Evolutionary conservation across 2,113 vertebrate genomes (phyloP).

Genomic region (Xyliphius kryptos): DNA sequence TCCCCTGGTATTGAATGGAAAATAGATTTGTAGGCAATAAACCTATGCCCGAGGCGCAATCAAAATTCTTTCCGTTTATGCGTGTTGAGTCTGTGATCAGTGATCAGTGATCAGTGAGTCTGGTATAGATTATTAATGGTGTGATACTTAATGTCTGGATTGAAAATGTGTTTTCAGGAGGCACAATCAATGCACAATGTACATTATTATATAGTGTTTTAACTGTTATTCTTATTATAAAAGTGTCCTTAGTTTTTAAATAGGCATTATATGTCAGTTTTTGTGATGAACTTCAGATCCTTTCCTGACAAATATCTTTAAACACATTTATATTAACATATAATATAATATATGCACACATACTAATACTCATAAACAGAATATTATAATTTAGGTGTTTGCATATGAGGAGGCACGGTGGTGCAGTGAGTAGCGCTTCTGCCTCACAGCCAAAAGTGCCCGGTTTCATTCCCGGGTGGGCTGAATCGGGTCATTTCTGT

Average conservation of each 20-base stretch:
- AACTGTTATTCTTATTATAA: neutral
- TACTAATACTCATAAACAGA: neutral
- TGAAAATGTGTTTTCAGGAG: neutral
- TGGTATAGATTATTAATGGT: neutral
- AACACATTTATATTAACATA: neutral
- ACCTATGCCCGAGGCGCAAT: constrained; percentile 2
- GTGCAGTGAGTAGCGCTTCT: too few relatives aligned
- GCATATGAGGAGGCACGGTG: too few relatives aligned
- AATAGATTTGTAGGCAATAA: constrained; percentile 8
- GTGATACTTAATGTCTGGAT: neutral
- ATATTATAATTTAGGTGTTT: neutral
- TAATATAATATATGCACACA: neutral
- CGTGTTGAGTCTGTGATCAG: constrained; percentile 12
- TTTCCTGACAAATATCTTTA: neutral
- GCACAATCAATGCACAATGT: neutral
- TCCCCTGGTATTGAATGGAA: neutral
- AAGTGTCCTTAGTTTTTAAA: neutral
- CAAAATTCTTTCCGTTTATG: constrained; percentile 7
- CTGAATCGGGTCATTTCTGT: too few relatives aligned
- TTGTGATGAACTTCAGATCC: too few relatives aligned
- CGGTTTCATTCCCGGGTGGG: too few relatives aligned
- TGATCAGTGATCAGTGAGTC: constrained; percentile 10
- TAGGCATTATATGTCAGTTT: neutral
- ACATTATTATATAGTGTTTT: neutral
- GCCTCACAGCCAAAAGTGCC: too few relatives aligned